Conservation (phyloP, 2,113 vertebrate genomes). For the Mesembrinibis cayennensis region DNA sequence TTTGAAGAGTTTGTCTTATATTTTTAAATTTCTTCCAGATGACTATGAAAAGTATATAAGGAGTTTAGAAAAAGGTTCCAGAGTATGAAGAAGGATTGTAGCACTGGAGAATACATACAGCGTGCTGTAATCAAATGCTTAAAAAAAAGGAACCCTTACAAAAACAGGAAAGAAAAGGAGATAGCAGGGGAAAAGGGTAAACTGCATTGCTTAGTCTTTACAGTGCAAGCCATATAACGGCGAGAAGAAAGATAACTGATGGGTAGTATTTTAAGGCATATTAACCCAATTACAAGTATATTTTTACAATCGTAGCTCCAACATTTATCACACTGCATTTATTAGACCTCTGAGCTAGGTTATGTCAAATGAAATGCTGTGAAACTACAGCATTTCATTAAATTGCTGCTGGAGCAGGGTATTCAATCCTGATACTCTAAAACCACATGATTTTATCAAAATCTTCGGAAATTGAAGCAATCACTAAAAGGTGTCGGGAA, state of each 20-base stretch:
- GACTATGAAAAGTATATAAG: background rate
- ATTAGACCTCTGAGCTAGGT: conserved; percentile 84
- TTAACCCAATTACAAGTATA: conserved; percentile 98
- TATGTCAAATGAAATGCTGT: conserved; percentile 80
- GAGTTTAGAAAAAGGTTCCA: background rate
- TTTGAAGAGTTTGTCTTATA: background rate
- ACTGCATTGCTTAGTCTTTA: conserved; percentile 46
- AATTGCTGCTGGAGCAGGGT: conserved; percentile 73
- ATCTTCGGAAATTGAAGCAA: conserved; percentile 95
- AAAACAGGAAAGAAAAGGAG: background rate
- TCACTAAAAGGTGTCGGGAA: conserved; percentile 92
- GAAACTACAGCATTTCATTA: conserved; percentile 84
- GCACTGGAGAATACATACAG: background rate
- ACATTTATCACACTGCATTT: conserved; percentile 87
- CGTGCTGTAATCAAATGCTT: background rate
- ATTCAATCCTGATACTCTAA: conserved; percentile 84
- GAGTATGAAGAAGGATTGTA: background rate
- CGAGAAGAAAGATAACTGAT: conserved; percentile 88
- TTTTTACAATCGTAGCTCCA: conserved; percentile 88
- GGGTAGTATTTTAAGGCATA: conserved; percentile 98
- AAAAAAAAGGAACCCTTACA: background rate
- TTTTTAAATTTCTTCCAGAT: background rate
- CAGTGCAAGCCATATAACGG: conserved; percentile 55
- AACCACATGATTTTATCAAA: conserved; percentile 91
- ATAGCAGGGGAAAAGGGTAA: conserved; percentile 16